Evolutionary conservation across 64 coral and sea anemone species (phyloP).

Genomic region (Anthopleura sola): DNA sequence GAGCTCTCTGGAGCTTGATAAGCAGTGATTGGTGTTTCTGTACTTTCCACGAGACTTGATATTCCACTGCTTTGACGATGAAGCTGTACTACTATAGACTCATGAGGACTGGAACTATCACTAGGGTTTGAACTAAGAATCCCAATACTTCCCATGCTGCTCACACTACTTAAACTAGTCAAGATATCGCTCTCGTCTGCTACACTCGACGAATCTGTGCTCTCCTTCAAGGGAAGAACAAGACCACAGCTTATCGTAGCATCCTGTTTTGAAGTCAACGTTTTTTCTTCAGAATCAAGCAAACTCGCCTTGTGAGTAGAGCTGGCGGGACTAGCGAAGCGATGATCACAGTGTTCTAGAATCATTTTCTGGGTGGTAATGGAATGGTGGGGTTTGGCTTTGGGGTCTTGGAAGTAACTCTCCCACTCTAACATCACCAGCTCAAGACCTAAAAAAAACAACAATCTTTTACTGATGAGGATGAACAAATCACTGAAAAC

Average conservation of each 20-base stretch:
- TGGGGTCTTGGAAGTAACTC: conserved; percentile 29
- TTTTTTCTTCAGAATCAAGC: not conserved
- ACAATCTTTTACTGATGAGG: too few relatives aligned
- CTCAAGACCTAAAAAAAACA: conserved; percentile 21
- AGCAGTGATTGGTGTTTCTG: not conserved
- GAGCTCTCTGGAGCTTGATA: not conserved
- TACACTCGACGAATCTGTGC: conserved; percentile 4
- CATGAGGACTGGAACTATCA: not conserved
- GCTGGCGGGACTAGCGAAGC: not conserved
- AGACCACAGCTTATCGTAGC: not conserved
- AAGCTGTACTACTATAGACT: not conserved
- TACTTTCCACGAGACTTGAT: conserved; percentile 1
- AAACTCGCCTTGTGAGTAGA: not conserved
- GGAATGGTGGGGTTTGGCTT: conserved; percentile 26
- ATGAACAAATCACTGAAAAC: too few relatives aligned
- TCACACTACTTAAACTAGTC: conserved; percentile 30
- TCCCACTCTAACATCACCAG: conserved; percentile 42
- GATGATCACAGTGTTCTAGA: conserved; percentile 1
- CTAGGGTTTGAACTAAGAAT: conserved; percentile 5
- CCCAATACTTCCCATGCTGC: conserved; percentile 20
- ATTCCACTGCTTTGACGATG: conserved; percentile 33
- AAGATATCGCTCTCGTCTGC: conserved; percentile 40
- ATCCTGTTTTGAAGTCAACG: not conserved
- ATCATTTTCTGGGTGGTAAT: conserved; percentile 34
- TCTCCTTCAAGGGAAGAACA: not conserved